These are phyloP conservation scores for Otus sunia DNA, from an alignment of 2,113 vertebrate species.

Conservation along the genomic window DNA sequence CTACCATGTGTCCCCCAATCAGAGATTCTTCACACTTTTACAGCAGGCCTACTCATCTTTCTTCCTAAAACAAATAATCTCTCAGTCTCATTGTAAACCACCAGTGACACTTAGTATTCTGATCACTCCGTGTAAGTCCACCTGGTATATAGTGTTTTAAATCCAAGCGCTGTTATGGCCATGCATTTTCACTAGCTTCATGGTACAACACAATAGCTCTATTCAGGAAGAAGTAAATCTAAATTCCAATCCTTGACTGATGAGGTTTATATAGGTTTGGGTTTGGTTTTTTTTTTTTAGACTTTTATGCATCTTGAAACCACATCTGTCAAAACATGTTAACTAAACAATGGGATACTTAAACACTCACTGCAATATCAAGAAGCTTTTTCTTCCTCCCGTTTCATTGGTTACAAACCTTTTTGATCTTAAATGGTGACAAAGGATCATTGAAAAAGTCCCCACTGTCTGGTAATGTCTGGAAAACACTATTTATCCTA, in stretches of 20 bases:
- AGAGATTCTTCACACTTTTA: neutral
- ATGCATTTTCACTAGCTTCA: neutral
- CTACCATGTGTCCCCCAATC: neutral
- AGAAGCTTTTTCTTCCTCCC: conserved; percentile 20
- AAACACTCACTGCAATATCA: neutral
- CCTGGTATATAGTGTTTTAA: conserved; percentile 14
- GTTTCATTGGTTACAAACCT: conserved; percentile 27
- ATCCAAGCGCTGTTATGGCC: neutral
- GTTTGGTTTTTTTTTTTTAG: neutral
- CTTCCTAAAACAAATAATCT: conserved; percentile 39
- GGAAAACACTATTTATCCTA: neutral
- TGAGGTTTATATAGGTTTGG: neutral
- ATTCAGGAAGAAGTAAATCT: conserved; percentile 23
- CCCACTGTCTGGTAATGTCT: neutral
- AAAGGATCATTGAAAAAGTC: conserved; percentile 30
- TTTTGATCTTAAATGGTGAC: neutral
- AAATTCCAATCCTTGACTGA: neutral
- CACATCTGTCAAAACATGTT: conserved; percentile 36
- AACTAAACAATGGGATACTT: conserved; percentile 29
- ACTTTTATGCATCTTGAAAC: conserved; percentile 2
- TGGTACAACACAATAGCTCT: neutral
- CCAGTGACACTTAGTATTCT: neutral
- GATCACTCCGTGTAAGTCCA: neutral
- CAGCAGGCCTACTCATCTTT: neutral
- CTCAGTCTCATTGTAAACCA: neutral